A percentile compares a stretch with the other conserved stretches of the same genome.
Evolutionary conservation across 37 sponge, comb jelly and placozoan species (phyloP).

Genomic region (Tethya wilhelma): DNA sequence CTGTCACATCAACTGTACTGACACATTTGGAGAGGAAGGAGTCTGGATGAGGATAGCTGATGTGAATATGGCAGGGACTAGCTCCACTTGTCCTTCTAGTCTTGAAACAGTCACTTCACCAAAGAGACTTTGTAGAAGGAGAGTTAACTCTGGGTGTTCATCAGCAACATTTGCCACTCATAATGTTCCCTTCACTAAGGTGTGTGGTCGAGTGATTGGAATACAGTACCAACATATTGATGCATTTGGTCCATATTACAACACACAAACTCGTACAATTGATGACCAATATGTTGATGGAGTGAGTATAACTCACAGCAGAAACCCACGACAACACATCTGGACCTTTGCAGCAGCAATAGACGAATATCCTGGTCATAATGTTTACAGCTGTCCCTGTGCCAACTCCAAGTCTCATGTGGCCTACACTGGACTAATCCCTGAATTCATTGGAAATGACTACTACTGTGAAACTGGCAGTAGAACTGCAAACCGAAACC

Average conservation of each 20-base stretch:
- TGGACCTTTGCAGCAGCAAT: too few relatives aligned
- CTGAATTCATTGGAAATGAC: slow-evolving; percentile 41
- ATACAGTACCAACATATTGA: slow-evolving; percentile 16
- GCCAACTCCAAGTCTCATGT: slow-evolving; percentile 5
- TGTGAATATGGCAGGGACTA: slow-evolving; percentile 30
- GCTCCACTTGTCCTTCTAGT: slow-evolving; percentile 18
- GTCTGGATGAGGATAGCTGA: slow-evolving; percentile 40
- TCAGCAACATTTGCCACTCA: slow-evolving; percentile 21
- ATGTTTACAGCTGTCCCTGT: slow-evolving; percentile 56
- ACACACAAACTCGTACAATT: slow-evolving; percentile 3
- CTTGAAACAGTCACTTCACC: slow-evolving; percentile 15
- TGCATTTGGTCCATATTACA: slow-evolving; percentile 24
- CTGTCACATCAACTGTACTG: slow-evolving; percentile 24
- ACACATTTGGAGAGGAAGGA: not conserved
- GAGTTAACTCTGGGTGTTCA: slow-evolving; percentile 10
- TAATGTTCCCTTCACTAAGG: slow-evolving; percentile 17
- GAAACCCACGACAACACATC: too few relatives aligned
- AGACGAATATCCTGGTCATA: too few relatives aligned
- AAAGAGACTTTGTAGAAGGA: slow-evolving; percentile 12
- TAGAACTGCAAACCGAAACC: not conserved
- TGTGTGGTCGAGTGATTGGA: slow-evolving; percentile 43
- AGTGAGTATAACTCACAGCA: too few relatives aligned
- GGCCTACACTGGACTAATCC: slow-evolving; percentile 13
- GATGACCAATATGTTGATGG: too few relatives aligned
- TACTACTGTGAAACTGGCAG: slow-evolving; percentile 55